Base-by-base conservation (phyloP, 2,888 invertebrate genomes). In the Drosophila cracens region DNA sequence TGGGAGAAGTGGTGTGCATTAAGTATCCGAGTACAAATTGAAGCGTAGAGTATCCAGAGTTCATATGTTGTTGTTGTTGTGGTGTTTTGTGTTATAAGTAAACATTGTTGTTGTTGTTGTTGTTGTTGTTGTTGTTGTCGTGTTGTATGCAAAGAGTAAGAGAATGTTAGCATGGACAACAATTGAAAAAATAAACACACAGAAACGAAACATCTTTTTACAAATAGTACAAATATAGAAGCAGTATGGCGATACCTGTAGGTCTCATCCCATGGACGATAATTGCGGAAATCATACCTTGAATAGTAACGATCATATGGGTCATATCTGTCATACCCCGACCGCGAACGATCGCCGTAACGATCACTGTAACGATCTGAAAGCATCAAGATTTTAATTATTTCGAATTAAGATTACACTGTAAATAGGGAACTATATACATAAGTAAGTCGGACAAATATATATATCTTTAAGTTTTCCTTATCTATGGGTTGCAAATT, bases 231-330 rank as follows among this genome's bases (percentile, higher is more conserved):
- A 18, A 33, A 46, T 46, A 46, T 16, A 16, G 8, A 51, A 65
- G 62, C 51, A 74, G 66, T 66, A 85, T 69, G 73, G 64, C 86
- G 91, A 88, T 93, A 93, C 93, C 93, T 92, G 91, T 93, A 93
- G 49, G 92, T 92, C 74, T 93, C 93, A 91, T 93, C 93, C 90
- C 89, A 93, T 31, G 93, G 93, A 70, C 92, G 92, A 90, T 92
- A 93, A 74, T 91, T 92, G 75, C 92, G 91, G 83, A 88, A 91
- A 81, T 93, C 93, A 91, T 93, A 93, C 83, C 90, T 91, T 72
- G 91, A 81, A 62, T 89, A 90, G 75, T 92, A 92, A 46, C 93
- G 90, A 73, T 93, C 93, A 62, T 92, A 92, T 52, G 83, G 81
- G 74, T 93, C 93, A 53, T 92, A 92, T 57, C 83, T 89, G 53